These are phyloP conservation scores for Halisarca cf. caerulea DNA, from an alignment of 37 sponge, comb jelly and placozoan species.

Conservation along the genomic window DNA sequence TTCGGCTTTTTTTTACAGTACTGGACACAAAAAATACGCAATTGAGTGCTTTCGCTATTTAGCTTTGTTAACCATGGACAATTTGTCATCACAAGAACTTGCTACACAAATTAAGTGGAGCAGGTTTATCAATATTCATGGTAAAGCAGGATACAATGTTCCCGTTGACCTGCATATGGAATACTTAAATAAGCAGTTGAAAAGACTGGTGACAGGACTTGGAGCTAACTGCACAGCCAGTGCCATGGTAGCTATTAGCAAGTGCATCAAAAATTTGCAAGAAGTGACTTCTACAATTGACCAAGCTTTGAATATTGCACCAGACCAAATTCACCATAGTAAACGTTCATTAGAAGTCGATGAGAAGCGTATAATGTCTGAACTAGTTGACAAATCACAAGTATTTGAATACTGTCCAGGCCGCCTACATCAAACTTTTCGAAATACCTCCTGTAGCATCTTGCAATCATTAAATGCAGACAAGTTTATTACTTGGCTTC, in stretches of 20 bases:
- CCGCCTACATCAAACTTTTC: constrained; percentile 19
- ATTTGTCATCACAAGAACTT: neutral
- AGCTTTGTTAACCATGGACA: neutral
- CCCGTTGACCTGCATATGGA: too few species aligned
- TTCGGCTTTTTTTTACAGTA: constrained; percentile 4
- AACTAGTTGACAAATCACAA: constrained; percentile 9
- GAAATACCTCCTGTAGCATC: neutral
- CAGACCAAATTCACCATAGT: constrained; percentile 12
- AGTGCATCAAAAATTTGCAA: neutral
- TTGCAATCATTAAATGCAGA: neutral
- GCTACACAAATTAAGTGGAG: constrained; percentile 20
- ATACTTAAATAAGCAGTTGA: neutral
- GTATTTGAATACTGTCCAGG: constrained; percentile 53
- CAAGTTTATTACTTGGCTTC: neutral
- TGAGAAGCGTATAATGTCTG: neutral
- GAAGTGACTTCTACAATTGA: neutral
- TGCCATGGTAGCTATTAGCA: constrained; percentile 7
- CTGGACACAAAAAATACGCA: constrained; percentile 35
- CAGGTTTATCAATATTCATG: too few species aligned
- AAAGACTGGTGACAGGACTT: neutral
- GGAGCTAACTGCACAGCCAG: neutral
- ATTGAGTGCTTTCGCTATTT: constrained; percentile 13
- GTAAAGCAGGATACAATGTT: too few species aligned
- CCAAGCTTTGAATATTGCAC: neutral
- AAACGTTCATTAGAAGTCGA: neutral